phyloP scores from a whole-genome alignment of 2,888 invertebrate species.

The Selenia dentaria region DNA sequence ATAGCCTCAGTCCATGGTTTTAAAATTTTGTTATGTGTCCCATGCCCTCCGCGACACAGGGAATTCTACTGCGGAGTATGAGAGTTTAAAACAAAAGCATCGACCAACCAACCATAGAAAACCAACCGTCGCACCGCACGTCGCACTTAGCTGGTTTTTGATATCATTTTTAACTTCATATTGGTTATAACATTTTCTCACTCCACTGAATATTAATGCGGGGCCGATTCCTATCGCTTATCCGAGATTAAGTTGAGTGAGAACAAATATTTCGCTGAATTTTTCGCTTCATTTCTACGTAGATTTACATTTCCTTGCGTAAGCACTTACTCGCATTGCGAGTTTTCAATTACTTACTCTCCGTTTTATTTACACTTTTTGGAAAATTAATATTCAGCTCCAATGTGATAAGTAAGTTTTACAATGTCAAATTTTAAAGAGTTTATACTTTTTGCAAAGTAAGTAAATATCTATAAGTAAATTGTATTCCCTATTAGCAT shows the following conservation, averaged over 20 bases:
- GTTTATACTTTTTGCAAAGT: too few relatives aligned
- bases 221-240: constrained; percentile 34
- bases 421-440: background rate
- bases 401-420: constrained; percentile 6
- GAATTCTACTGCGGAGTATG: too few relatives aligned
- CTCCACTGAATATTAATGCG: constrained; percentile 26
- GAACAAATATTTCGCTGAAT: constrained; percentile 35
- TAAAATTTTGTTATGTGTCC: too few relatives aligned
- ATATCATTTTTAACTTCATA: too few relatives aligned
- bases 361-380: constrained; percentile 29
- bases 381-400: constrained; percentile 21
- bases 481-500: too few relatives aligned
- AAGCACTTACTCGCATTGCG: constrained; percentile 34
- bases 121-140: too few relatives aligned
- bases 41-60: too few relatives aligned
- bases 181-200: constrained; percentile 5
- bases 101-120: too few relatives aligned
- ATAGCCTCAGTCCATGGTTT: too few relatives aligned
- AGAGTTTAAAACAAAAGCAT: too few relatives aligned
- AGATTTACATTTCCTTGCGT: constrained; percentile 32
- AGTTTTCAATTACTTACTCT: constrained; percentile 35
- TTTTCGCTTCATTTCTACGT: constrained; percentile 32
- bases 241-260: constrained; percentile 35
- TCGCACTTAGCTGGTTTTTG: too few relatives aligned
- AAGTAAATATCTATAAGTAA: too few relatives aligned